A percentile compares a stretch with the other conserved stretches of the same genome.
Conservation (phyloP, 1,140 invertebrate genomes). For the Tetranychus urticae region DNA sequence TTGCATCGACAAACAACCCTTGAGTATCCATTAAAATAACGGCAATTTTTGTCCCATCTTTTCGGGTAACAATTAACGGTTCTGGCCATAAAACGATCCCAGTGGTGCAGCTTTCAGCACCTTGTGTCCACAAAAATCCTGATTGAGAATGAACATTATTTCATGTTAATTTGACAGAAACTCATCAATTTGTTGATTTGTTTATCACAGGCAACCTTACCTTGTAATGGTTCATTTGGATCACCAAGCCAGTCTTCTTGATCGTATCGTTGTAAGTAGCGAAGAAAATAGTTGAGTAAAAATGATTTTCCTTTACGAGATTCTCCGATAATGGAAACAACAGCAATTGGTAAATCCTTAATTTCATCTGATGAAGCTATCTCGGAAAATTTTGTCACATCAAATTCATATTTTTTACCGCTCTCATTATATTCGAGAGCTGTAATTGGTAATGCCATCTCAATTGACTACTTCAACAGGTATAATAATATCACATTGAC, state of each 20-base stretch:
- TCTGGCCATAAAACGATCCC: conserved; percentile 89
- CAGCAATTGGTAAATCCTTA: conserved; percentile 51
- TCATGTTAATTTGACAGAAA: neutral
- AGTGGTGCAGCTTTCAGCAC: conserved; percentile 78
- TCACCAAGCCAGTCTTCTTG: conserved; percentile 15
- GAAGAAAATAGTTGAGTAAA: conserved; percentile 70
- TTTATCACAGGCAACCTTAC: conserved; percentile 11
- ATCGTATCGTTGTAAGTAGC: conserved; percentile 41
- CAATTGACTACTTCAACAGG: too few species aligned
- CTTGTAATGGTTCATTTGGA: conserved; percentile 23
- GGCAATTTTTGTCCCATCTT: conserved; percentile 21
- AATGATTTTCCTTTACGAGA: conserved; percentile 94
- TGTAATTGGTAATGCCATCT: too few species aligned
- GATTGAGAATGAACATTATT: conserved; percentile 10
- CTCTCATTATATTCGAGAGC: too few species aligned
- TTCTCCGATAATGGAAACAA: conserved; percentile 81
- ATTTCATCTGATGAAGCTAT: conserved; percentile 54
- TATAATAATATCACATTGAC: too few species aligned
- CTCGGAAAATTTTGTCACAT: conserved; percentile 57
- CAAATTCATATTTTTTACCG: conserved; percentile 43
- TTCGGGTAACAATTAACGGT: conserved; percentile 34
- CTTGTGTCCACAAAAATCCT: conserved; percentile 72
- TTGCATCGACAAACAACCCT: conserved; percentile 87
- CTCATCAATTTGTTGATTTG: neutral
- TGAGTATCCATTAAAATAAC: conserved; percentile 87